These are phyloP conservation scores for Sciurus niger DNA, from an alignment of 2,113 vertebrate species.

Conservation along the genomic window DNA sequence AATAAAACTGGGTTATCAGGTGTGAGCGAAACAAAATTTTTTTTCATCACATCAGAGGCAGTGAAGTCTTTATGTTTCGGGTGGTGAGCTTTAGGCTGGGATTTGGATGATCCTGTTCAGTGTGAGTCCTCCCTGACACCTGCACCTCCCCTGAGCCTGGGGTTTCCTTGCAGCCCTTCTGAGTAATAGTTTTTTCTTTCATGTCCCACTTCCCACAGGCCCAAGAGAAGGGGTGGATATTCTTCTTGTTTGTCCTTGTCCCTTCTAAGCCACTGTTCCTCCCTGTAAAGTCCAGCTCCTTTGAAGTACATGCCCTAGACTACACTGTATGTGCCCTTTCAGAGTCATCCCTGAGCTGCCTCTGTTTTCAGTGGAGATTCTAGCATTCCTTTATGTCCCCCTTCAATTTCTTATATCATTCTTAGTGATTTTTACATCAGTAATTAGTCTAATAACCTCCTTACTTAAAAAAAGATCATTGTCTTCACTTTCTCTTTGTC, in stretches of 20 bases:
- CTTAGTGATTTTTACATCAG: not conserved
- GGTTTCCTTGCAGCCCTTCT: not conserved
- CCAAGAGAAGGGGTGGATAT: no score
- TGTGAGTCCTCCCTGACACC: not conserved
- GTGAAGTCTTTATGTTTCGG: not conserved
- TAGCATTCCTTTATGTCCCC: not conserved
- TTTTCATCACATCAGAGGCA: not conserved
- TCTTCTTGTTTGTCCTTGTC: not conserved
- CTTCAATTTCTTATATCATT: not conserved
- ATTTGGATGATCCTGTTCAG: not conserved
- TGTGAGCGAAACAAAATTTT: not conserved
- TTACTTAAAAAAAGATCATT: not conserved
- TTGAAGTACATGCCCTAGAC: not conserved
- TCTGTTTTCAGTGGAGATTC: not conserved
- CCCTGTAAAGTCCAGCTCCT: not conserved
- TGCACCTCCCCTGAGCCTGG: not conserved
- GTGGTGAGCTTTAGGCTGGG: not conserved
- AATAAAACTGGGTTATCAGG: constrained; percentile 49
- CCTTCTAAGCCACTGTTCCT: not conserved
- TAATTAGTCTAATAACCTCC: not conserved
- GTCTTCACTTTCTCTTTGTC: not conserved
- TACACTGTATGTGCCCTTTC: not conserved
- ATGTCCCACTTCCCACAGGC: not conserved
- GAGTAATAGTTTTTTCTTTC: not conserved
- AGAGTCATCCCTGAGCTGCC: not conserved